phyloP scores from a whole-genome alignment of 2,113 vertebrate species.

The Anseranas semipalmata region DNA sequence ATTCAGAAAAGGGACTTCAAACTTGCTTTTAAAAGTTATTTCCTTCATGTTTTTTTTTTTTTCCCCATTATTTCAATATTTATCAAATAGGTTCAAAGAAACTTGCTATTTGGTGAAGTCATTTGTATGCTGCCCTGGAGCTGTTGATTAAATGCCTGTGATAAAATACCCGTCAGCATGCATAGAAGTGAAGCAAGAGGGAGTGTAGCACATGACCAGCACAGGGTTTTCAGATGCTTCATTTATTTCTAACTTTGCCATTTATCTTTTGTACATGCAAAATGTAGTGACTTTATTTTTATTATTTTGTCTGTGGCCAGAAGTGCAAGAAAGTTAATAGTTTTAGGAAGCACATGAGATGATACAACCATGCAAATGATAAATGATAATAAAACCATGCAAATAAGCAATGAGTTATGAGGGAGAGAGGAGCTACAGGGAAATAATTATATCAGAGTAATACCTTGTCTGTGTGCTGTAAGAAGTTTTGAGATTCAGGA shows the following conservation, averaged over 20 bases:
- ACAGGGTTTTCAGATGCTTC: not conserved
- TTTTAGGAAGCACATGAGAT: not conserved
- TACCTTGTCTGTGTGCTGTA: not conserved
- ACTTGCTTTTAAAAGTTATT: not conserved
- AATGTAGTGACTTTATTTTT: not conserved
- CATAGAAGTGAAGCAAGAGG: not conserved
- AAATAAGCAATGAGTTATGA: not conserved
- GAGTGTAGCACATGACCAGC: not conserved
- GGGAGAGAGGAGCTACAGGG: not conserved
- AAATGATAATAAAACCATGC: too few relatives aligned
- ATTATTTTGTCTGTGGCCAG: not conserved
- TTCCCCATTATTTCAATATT: not conserved
- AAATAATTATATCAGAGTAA: not conserved
- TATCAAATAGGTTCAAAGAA: not conserved
- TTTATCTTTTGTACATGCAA: not conserved
- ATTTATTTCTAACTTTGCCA: not conserved
- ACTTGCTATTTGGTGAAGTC: not conserved
- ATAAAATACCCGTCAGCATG: not conserved
- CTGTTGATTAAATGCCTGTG: not conserved
- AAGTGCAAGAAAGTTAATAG: not conserved
- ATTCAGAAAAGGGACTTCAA: not conserved
- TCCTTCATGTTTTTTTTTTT: not conserved
- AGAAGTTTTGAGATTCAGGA: not conserved
- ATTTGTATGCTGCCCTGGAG: not conserved
- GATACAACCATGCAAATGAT: not conserved